These are phyloP conservation scores for Pseudomyrmex concolor DNA, from an alignment of 1,140 invertebrate genomes.

Conservation along the genomic window DNA sequence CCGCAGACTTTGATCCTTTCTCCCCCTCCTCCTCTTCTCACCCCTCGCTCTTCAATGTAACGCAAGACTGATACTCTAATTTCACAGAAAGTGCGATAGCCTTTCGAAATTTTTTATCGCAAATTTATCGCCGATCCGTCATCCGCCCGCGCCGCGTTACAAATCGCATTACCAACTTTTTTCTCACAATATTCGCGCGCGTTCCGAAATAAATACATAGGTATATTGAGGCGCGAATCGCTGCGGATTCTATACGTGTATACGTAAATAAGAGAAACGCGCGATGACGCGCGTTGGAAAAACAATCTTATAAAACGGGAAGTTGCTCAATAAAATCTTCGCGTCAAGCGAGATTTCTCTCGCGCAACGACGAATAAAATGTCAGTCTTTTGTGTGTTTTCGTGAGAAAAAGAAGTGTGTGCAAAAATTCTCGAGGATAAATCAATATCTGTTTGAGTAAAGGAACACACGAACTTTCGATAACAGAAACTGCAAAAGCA, in stretches of 20 bases:
- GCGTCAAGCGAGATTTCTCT: slow-evolving; percentile 31
- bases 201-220: background rate
- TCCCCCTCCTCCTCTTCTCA: too few species aligned
- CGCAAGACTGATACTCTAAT: slow-evolving; percentile 28
- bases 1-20: slow-evolving; percentile 31
- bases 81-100: slow-evolving; percentile 15
- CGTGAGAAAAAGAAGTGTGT: background rate
- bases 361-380: background rate
- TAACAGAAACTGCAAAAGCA: slow-evolving; percentile 11
- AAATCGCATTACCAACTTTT: slow-evolving; percentile 28
- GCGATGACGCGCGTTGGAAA: slow-evolving; percentile 19
- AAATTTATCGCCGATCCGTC: slow-evolving; percentile 53
- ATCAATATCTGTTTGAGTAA: background rate
- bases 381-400: background rate
- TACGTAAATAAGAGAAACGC: slow-evolving; percentile 31
- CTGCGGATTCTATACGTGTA: background rate
- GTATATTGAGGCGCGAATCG: slow-evolving; percentile 14
- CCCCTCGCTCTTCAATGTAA: background rate
- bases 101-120: slow-evolving; percentile 29
- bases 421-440: background rate
- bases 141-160: slow-evolving; percentile 6
- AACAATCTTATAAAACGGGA: slow-evolving; percentile 2
- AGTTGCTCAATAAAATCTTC: slow-evolving; percentile 43
- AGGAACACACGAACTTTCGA: slow-evolving; percentile 19
- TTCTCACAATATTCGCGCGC: slow-evolving; percentile 11